These are phyloP conservation scores for Pseudomyrmex dendroicus DNA, from an alignment of 1,140 invertebrate species.

Conservation along the genomic window DNA sequence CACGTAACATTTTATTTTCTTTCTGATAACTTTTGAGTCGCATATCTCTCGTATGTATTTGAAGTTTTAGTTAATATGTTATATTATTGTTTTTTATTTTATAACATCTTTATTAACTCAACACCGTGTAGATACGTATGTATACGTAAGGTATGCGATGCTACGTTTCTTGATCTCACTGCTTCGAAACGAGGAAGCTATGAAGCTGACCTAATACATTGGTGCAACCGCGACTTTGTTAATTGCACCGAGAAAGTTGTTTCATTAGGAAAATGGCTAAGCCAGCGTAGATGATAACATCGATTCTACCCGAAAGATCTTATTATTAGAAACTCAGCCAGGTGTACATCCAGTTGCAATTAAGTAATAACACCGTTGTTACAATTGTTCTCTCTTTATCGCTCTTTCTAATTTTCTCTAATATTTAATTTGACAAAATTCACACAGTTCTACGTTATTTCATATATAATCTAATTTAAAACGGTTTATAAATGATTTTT, in stretches of 20 bases:
- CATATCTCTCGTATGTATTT: neutral
- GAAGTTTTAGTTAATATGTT: neutral
- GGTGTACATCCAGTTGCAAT: constrained; percentile 22
- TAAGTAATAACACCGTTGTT: constrained; percentile 45
- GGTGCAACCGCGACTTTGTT: constrained; percentile 33
- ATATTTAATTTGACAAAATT: constrained; percentile 1
- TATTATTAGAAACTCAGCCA: constrained; percentile 43
- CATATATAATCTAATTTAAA: neutral
- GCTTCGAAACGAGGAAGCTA: constrained; percentile 1
- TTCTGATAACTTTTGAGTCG: neutral
- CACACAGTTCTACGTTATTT: neutral
- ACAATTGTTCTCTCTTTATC: constrained; percentile 1
- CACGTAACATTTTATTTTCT: neutral
- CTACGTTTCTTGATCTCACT: constrained; percentile 12
- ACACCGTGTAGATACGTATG: neutral
- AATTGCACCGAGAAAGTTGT: constrained; percentile 40
- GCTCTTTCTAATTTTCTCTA: constrained; percentile 14
- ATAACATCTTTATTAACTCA: neutral
- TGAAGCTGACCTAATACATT: constrained; percentile 6
- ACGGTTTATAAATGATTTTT: neutral
- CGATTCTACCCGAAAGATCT: constrained; percentile 31
- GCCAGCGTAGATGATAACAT: constrained; percentile 5
- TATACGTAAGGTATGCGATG: neutral
- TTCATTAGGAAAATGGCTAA: constrained; percentile 49
- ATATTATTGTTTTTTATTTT: neutral